Evolutionary conservation across 2,797 vertebrate species (phyloP), one percentile per base, ranked within the genome.

Genomic region (Cryptoblepharus egeriae): DNA sequence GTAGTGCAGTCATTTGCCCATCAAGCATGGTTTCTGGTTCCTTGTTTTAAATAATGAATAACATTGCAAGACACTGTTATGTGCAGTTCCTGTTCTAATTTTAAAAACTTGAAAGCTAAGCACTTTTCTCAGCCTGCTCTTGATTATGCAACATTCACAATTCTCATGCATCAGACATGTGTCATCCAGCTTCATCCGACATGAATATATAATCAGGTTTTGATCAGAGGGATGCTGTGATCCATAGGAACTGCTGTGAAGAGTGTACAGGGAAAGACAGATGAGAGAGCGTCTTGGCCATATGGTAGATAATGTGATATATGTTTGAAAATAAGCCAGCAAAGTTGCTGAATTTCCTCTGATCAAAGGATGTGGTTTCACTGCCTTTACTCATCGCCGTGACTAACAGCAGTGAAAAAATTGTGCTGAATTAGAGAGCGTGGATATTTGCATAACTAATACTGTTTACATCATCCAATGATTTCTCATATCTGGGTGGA

Each of bases 41-140:
- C 57, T 4, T 42, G 35, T 52, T 75, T 83, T 83, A 79, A 24
- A 80, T 86, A 78, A 79, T 90, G 57, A 30, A 32, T 79, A 45
- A 61, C 58, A 77, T 81, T 16, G 1, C 86, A 57, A 73, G 64
- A 42, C 67, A 60, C 35, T n/a, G 69, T 70, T 81, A 57, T 30
- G 45, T 42, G n/a, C 13, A 1, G 1, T n/a, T 85, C 42, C 69
- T 61, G 55, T 69, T 89, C 49, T 75, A 11, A 1, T 55, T 80
- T 82, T 63, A 57, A 63, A 76, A 37, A 83, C 64, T 64, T 83
- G 81, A 55, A 76, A 74, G 7, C 83, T 37, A n/a, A 60, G 18
- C 0, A 77, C 84, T 83, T 49, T 85, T 39, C 12, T 52, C 39
- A 79, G 8, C 13, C 5, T 88, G 60, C 22, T 69, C 11, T 10